Evolutionary conservation across 1,140 invertebrate species (phyloP).

Genomic region (Meloidogyne chitwoodi): DNA sequence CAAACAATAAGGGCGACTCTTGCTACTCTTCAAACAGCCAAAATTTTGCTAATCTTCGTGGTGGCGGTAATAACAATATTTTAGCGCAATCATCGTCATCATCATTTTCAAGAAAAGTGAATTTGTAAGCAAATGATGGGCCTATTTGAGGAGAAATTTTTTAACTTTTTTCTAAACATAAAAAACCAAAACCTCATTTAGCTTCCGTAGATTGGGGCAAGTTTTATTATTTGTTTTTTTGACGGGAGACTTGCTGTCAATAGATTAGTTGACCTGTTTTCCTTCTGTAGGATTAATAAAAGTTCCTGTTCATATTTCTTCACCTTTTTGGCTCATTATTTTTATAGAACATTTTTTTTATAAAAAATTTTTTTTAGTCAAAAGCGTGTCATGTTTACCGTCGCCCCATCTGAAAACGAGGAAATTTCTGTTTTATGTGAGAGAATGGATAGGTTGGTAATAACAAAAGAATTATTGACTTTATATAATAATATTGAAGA

Average conservation of each 20-base stretch:
- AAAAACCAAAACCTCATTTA: too few species aligned
- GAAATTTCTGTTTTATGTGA: background rate
- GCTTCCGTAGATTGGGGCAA: too few species aligned
- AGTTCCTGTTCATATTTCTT: background rate
- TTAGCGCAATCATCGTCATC: background rate
- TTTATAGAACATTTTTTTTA: background rate
- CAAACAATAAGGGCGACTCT: background rate
- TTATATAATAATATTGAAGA: background rate
- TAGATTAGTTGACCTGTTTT: too few species aligned
- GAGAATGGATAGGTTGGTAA: background rate
- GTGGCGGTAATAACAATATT: background rate
- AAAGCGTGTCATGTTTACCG: background rate
- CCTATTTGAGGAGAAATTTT: background rate
- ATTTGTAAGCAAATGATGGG: background rate
- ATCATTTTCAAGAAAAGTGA: background rate
- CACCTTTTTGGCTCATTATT: background rate
- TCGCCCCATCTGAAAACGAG: background rate
- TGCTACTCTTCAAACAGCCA: too few species aligned
- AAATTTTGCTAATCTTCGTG: too few species aligned
- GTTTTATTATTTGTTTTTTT: too few species aligned
- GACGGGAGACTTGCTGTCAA: too few species aligned
- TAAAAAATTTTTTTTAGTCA: background rate
- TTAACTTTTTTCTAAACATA: too few species aligned
- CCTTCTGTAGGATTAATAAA: too few species aligned
- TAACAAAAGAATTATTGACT: background rate